phyloP scores from a whole-genome alignment of 2,888 invertebrate species.

The Anarsia innoxiella region DNA sequence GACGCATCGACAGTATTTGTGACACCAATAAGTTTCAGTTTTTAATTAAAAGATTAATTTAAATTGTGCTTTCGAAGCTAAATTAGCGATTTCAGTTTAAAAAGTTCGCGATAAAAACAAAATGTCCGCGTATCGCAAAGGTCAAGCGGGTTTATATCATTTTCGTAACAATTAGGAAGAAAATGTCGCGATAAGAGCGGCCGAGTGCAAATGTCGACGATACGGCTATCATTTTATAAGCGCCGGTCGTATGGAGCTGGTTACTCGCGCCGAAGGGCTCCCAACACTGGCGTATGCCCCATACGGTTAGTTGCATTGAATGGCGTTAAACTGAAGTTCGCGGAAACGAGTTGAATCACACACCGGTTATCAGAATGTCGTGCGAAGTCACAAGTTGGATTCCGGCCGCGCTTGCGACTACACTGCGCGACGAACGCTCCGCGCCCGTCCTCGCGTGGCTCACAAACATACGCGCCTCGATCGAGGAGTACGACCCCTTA shows the following conservation, averaged over 20 bases:
- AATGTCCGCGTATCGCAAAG: constrained; percentile 32
- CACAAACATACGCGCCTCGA: constrained; percentile 45
- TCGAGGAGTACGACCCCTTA: constrained; percentile 65
- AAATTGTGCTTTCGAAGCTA: constrained; percentile 22
- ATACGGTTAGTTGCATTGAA: constrained; percentile 3
- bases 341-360: constrained; percentile 67
- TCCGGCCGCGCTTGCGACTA: constrained; percentile 64
- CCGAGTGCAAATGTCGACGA: constrained; percentile 65
- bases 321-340: constrained; percentile 49
- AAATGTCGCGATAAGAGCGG: constrained; percentile 55
- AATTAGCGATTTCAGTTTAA: constrained; percentile 18
- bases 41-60: too few species aligned
- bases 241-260: constrained; percentile 3
- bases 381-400: constrained; percentile 69
- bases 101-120: constrained; percentile 2
- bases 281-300: constrained; percentile 13
- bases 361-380: constrained; percentile 60
- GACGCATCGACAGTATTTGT: too few species aligned
- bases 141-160: constrained; percentile 40
- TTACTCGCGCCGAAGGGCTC: constrained; percentile 4
- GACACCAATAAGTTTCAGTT: too few species aligned
- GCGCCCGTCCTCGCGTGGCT: constrained; percentile 64
- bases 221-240: constrained; percentile 27
- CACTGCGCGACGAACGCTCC: constrained; percentile 53
- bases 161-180: constrained; percentile 48